Percentiles rank a stretch among this genome's conserved stretches.
These are phyloP conservation scores for Anadara kagoshimensis DNA, from an alignment of 1,140 invertebrate genomes.

Conservation along the genomic window DNA sequence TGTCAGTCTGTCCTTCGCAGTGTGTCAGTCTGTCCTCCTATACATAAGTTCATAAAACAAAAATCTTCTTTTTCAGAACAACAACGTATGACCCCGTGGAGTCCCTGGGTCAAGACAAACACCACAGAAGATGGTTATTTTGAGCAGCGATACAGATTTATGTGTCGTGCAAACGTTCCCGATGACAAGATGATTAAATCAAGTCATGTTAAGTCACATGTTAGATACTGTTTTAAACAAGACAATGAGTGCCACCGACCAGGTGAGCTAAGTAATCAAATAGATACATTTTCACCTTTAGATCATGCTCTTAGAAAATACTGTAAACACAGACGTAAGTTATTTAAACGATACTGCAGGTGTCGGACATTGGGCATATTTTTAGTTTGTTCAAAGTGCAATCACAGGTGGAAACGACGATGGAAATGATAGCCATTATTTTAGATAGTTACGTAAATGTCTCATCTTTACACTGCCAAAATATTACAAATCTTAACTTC, in stretches of 20 bases:
- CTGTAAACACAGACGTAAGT: slow-evolving; percentile 58
- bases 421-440: not conserved
- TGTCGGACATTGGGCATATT: slow-evolving; percentile 70
- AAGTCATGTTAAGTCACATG: slow-evolving; percentile 84
- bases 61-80: slow-evolving; percentile 47
- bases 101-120: slow-evolving; percentile 82
- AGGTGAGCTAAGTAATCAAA: slow-evolving; percentile 59
- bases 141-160: slow-evolving; percentile 85
- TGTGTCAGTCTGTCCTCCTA: too few species aligned
- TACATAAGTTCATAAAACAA: too few species aligned
- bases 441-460: not conserved
- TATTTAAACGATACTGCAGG: slow-evolving; percentile 64
- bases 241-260: slow-evolving; percentile 73
- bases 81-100: slow-evolving; percentile 77
- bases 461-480: too few species aligned
- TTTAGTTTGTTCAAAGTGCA: slow-evolving; percentile 67
- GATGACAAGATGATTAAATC: slow-evolving; percentile 80
- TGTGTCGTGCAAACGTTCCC: slow-evolving; percentile 84
- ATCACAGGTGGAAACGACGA: slow-evolving; percentile 22
- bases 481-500: too few species aligned
- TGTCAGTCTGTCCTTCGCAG: too few species aligned
- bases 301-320: slow-evolving; percentile 62
- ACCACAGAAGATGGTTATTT: slow-evolving; percentile 77
- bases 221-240: slow-evolving; percentile 80
- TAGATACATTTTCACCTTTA: slow-evolving; percentile 62